A percentile compares a stretch with the other conserved stretches of the same genome.
Conservation (phyloP, 1,140 invertebrate genomes). For the Popillia japonica region DNA sequence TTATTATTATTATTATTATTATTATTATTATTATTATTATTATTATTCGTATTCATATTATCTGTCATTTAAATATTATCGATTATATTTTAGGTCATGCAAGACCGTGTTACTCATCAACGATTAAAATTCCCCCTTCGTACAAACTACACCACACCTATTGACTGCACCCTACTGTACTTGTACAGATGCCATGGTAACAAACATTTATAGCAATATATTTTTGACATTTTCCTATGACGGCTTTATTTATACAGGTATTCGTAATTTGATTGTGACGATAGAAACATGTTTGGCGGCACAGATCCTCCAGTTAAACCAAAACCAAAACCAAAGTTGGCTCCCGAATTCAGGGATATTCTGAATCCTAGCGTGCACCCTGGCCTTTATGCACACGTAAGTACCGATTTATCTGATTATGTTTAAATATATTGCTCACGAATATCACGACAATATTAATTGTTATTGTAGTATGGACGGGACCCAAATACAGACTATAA, state of each 20-base stretch:
- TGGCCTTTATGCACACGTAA: conserved; percentile 44
- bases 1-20: no score
- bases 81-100: no score
- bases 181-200: not conserved
- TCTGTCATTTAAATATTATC: no score
- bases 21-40: no score
- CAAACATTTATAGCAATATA: not conserved
- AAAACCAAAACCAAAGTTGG: conserved; percentile 34
- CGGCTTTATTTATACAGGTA: not conserved
- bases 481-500: conserved; percentile 50
- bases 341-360: conserved; percentile 41
- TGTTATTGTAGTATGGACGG: conserved; percentile 45
- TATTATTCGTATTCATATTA: no score
- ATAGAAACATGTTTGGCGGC: conserved; percentile 40
- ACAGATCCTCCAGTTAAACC: conserved; percentile 21
- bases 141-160: no score
- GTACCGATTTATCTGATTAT: conserved; percentile 31
- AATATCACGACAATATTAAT: conserved; percentile 31
- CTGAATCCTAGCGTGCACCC: conserved; percentile 41
- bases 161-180: not conserved
- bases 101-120: not conserved
- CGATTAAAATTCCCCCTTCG: not conserved
- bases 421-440: not conserved
- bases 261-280: not conserved
- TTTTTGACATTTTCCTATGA: not conserved